Evolutionary conservation across 2,113 vertebrate genomes (phyloP).

Genomic region (Halichoeres trimaculatus): DNA sequence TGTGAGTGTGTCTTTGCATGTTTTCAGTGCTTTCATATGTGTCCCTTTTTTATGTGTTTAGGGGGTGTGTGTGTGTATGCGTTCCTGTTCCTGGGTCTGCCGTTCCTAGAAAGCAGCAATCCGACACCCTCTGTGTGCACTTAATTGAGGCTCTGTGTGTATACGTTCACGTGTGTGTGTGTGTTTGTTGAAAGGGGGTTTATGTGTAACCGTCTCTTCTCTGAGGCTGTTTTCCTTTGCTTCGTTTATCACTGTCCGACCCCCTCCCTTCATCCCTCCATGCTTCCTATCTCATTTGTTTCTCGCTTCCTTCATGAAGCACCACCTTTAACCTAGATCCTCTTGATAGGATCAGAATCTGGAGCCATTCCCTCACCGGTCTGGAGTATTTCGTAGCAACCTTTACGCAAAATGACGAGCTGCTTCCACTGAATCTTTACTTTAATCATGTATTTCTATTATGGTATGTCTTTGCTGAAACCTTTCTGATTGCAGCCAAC

Average conservation of each 20-base stretch:
- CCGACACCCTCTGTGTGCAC: constrained; percentile 44
- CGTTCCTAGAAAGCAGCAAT: constrained; percentile 47
- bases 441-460: constrained; percentile 49
- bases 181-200: background rate
- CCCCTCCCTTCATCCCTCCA: constrained; percentile 1
- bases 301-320: constrained; percentile 4
- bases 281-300: constrained; percentile 27
- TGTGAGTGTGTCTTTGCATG: constrained; percentile 2
- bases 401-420: constrained; percentile 31
- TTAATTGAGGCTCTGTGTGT: constrained; percentile 13
- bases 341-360: background rate
- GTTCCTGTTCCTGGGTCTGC: constrained; percentile 16
- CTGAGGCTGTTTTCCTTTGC: constrained; percentile 19
- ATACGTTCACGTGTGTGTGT: background rate
- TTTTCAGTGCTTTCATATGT: constrained; percentile 19
- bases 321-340: constrained; percentile 55
- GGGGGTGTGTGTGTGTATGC: constrained; percentile 7
- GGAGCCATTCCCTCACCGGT: constrained; percentile 5
- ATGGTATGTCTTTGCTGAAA: constrained; percentile 35
- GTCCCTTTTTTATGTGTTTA: constrained; percentile 26
- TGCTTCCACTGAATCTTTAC: constrained; percentile 59
- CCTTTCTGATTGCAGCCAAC: constrained; percentile 37
- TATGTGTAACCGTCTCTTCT: constrained; percentile 16
- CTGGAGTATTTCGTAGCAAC: constrained; percentile 1
- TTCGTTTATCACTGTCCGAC: constrained; percentile 26